Evolutionary conservation across 2,888 invertebrate species (phyloP).

Genomic region (Cheilosia pagana): DNA sequence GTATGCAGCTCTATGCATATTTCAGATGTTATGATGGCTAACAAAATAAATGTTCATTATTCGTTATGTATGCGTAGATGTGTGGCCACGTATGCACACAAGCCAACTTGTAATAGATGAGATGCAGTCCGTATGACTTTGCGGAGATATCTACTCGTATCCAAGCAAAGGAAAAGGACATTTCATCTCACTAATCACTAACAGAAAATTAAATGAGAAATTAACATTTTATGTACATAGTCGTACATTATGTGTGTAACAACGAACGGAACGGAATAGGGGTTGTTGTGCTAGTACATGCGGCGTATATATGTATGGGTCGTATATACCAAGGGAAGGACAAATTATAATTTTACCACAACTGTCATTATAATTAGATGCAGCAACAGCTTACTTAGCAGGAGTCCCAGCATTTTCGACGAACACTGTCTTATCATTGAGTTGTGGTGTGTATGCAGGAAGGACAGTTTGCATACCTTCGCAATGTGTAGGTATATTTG

Average conservation of each 20-base stretch:
- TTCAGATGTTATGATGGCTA: slow-evolving; percentile 54
- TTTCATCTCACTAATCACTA: slow-evolving; percentile 44
- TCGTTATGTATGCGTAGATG: slow-evolving; percentile 49
- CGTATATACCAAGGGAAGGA: neutral
- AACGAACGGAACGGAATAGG: slow-evolving; percentile 4
- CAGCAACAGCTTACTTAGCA: slow-evolving; percentile 27
- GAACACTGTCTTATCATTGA: slow-evolving; percentile 7
- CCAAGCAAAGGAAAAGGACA: slow-evolving; percentile 27
- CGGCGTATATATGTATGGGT: no score
- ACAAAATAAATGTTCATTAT: slow-evolving; percentile 70
- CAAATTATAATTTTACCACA: slow-evolving; percentile 42
- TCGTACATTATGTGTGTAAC: neutral
- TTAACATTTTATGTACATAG: slow-evolving; percentile 6
- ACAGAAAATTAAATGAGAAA: slow-evolving; percentile 43
- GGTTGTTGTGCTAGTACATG: slow-evolving; percentile 36
- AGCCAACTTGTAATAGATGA: slow-evolving; percentile 27
- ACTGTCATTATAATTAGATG: slow-evolving; percentile 52
- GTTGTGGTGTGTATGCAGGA: slow-evolving; percentile 23
- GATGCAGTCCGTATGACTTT: slow-evolving; percentile 26
- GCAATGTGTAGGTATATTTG: neutral
- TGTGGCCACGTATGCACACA: slow-evolving; percentile 10
- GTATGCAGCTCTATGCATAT: slow-evolving; percentile 46
- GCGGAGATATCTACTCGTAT: neutral
- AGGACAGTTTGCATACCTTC: slow-evolving; percentile 6
- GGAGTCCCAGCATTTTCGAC: slow-evolving; percentile 25